Evolutionary conservation across 2,888 invertebrate genomes (phyloP).

Genomic region (Drosophila niveifrons): DNA sequence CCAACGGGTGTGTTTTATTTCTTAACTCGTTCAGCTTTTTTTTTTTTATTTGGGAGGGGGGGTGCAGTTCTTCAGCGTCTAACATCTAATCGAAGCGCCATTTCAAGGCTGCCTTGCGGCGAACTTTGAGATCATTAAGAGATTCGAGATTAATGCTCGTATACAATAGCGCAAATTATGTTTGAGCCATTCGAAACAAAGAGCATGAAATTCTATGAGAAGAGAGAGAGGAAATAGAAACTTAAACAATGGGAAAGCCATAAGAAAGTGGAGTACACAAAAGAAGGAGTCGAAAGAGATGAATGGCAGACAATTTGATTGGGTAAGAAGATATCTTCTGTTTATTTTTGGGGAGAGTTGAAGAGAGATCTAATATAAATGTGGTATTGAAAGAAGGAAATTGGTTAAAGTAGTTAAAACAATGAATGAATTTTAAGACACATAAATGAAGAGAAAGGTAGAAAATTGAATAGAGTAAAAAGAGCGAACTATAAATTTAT

Average conservation of each 20-base stretch:
- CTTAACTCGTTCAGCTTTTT: not conserved
- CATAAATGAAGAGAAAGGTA: not conserved
- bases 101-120: slow-evolving; percentile 38
- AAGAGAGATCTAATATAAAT: not conserved
- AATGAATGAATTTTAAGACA: not conserved
- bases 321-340: not conserved
- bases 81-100: slow-evolving; percentile 12
- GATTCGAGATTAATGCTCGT: slow-evolving; percentile 21
- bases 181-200: slow-evolving; percentile 9
- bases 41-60: too few species aligned
- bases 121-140: slow-evolving; percentile 27
- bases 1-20: slow-evolving; percentile 38
- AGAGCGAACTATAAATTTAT: too few species aligned
- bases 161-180: slow-evolving; percentile 7
- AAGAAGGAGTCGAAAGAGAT: not conserved
- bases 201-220: slow-evolving; percentile 4
- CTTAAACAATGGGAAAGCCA: not conserved
- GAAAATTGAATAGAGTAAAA: not conserved
- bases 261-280: not conserved
- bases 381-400: not conserved
- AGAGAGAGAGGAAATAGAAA: slow-evolving; percentile 1
- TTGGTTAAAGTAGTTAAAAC: not conserved
- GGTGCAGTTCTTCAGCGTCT: not conserved
- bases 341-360: slow-evolving; percentile 1
- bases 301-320: not conserved